phyloP scores from a whole-genome alignment of 1,140 invertebrate genomes.

The Calycopis cecrops region DNA sequence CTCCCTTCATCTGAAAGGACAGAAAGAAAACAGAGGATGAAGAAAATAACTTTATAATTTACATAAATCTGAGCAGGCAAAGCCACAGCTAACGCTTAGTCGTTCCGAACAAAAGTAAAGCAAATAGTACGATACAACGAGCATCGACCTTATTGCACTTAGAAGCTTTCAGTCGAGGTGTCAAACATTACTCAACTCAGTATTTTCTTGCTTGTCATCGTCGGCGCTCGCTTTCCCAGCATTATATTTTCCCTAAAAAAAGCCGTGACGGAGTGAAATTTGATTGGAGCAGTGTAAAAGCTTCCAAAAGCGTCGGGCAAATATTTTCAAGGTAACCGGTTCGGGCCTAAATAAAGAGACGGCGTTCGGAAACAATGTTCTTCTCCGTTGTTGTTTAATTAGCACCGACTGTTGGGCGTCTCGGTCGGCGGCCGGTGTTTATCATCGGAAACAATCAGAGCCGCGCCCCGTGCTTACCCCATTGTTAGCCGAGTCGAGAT shows the following conservation, averaged over 20 bases:
- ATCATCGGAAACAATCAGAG: slow-evolving; percentile 70
- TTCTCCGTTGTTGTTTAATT: slow-evolving; percentile 72
- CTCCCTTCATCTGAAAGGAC: neutral
- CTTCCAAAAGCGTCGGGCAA: slow-evolving; percentile 38
- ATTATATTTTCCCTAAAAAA: slow-evolving; percentile 38
- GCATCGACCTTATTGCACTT: slow-evolving; percentile 48
- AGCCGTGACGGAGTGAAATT: slow-evolving; percentile 40
- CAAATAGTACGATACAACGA: slow-evolving; percentile 16
- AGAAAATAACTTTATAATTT: too few relatives aligned
- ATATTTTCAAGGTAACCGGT: slow-evolving; percentile 60
- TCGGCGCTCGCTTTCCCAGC: slow-evolving; percentile 36
- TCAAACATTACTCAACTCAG: slow-evolving; percentile 53
- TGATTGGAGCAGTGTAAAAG: slow-evolving; percentile 26
- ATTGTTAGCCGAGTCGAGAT: slow-evolving; percentile 71
- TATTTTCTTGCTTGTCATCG: slow-evolving; percentile 50
- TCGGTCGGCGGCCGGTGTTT: slow-evolving; percentile 66
- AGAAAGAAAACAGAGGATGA: neutral
- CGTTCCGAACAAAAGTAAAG: neutral
- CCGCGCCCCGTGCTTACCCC: slow-evolving; percentile 34
- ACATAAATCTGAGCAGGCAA: too few relatives aligned
- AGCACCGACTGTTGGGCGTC: slow-evolving; percentile 61
- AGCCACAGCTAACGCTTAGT: neutral
- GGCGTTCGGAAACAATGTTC: slow-evolving; percentile 67
- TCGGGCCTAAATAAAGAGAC: slow-evolving; percentile 56
- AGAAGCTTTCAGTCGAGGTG: slow-evolving; percentile 50